Evolutionary conservation across 2,797 vertebrate genomes (phyloP), one percentile per base, ranked within the genome.

Genomic region (Hippocampus kuda): DNA sequence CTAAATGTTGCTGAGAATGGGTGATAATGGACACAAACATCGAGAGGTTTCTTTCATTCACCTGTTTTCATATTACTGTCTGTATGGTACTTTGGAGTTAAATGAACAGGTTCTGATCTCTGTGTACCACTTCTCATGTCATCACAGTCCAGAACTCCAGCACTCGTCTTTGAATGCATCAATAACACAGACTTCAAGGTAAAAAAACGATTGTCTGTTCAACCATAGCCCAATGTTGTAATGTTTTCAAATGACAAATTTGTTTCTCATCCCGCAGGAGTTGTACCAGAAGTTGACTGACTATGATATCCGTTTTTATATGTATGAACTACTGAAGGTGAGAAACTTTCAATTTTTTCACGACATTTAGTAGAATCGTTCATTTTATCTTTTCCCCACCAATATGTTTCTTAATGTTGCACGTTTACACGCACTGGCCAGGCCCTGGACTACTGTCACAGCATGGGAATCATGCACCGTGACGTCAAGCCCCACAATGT

Each of bases 151-250:
- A 93, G 97, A 91, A 99, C 97, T 69, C 97, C 97, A 68, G 96
- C 97, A 66, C 93, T 99, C 69, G 95, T 99, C 86, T 98, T 99
- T 87, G 97, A 99, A 89, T 97, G 94, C 93, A 98, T 99, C 92
- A 98, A 99, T 85, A 99, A 99, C 89, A 99, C 96, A 90, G 97
- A 99, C 88, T 99, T 98, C 89, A 99, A 99, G 95, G 97, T 99
- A 91, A 77, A 86, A 77, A 86, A 22, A 24, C 10, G 12, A 63
- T 48, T 1, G 4, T 46, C 30, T 66, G 24, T 67, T 61, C 24
- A 13, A 66, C 66, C 66, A 66, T 60, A 48, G 24, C 27, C 70
- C 56, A 8, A 4, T 27, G 15, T 0, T 16, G 30, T 0, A 12
- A 27, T 54, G 20, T 56, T 13, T 62, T 41, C 15, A 60, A 78